Base-by-base conservation (phyloP, 2,888 invertebrate genomes). In the Platerodrilus igneus region DNA sequence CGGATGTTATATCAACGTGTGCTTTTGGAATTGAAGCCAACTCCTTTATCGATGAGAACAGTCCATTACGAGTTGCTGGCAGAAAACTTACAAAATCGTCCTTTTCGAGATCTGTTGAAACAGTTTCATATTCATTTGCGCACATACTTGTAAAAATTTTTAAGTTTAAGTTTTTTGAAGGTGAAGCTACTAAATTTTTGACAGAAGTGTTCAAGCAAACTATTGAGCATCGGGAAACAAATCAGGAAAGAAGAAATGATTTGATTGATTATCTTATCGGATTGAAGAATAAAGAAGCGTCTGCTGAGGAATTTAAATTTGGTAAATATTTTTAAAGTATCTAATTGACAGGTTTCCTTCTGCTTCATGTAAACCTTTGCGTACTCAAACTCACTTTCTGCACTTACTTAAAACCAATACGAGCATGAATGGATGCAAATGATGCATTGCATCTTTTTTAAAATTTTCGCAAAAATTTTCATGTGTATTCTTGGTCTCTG, bases 181-280 rank as follows among this genome's bases (percentile, higher is more conserved):
- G 45, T 5, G 50, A 48, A 10, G 50, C 60, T 15, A 58, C 63
- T n/a, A 43, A 48, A 1, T 65, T 63, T 52, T 57, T 70, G 39
- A 40, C 52, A 16, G 52, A 52, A 19, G 55, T 66, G n/a, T 65
- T 69, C 25, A 50, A 53, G 41, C 56, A 59, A 3, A 60, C 66
- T 1, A 50, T 68, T 4, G 44, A 50, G 5, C 41, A 59, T 4
- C 49, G 69, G 35, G 58, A 64, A 37, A 25, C 53, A 43, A 42
- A 35, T 20, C 49, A 54, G 3, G 18, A 50, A 8, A 55, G 59
- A 57, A 36, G 72, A 26, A 64, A 68, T 33, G 70, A 74, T 51
- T 69, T 70, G 36, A 56, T 74, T 1, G 71, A 73, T 49, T 47
- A 70, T 19, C 55, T 71, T 45, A 49, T 69, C 5, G 64, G 63